A percentile compares a stretch with the other conserved stretches of the same genome.
Evolutionary conservation across 2,888 invertebrate genomes (phyloP).

Genomic region (Spodoptera exigua): DNA sequence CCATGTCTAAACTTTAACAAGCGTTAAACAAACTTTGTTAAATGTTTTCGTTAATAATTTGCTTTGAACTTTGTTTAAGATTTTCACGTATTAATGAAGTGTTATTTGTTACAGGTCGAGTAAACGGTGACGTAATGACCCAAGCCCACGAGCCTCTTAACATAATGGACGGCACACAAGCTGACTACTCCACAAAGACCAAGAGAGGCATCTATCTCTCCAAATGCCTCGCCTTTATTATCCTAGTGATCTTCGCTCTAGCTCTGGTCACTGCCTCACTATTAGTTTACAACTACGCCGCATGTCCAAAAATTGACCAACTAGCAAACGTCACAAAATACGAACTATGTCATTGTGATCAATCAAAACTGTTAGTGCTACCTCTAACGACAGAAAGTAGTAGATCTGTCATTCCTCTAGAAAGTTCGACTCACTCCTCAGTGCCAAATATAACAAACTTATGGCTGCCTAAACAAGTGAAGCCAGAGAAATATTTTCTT

Average conservation of each 20-base stretch:
- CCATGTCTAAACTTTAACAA: background rate
- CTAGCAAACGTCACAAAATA: slow-evolving; percentile 84
- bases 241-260: slow-evolving; percentile 90
- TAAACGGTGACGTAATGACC: slow-evolving; percentile 85
- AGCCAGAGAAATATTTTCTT: slow-evolving; percentile 92
- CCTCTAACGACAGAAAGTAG: slow-evolving; percentile 80
- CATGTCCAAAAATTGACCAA: slow-evolving; percentile 89
- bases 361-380: slow-evolving; percentile 80
- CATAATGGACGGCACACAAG: slow-evolving; percentile 90
- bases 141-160: slow-evolving; percentile 84
- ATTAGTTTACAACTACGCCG: slow-evolving; percentile 93
- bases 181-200: slow-evolving; percentile 90
- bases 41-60: too few relatives aligned
- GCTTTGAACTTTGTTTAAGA: too few relatives aligned
- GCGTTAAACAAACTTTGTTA: background rate
- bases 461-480: slow-evolving; percentile 91
- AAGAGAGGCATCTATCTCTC: slow-evolving; percentile 91
- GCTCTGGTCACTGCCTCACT: slow-evolving; percentile 92
- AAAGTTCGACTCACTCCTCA: slow-evolving; percentile 67
- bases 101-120: slow-evolving; percentile 74
- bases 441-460: slow-evolving; percentile 83
- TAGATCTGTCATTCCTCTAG: slow-evolving; percentile 75
- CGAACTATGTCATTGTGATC: slow-evolving; percentile 81
- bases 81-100: background rate
- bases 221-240: slow-evolving; percentile 90